These are phyloP conservation scores for Campoletis raptor DNA, from an alignment of 2,888 invertebrate species.

Conservation along the genomic window DNA sequence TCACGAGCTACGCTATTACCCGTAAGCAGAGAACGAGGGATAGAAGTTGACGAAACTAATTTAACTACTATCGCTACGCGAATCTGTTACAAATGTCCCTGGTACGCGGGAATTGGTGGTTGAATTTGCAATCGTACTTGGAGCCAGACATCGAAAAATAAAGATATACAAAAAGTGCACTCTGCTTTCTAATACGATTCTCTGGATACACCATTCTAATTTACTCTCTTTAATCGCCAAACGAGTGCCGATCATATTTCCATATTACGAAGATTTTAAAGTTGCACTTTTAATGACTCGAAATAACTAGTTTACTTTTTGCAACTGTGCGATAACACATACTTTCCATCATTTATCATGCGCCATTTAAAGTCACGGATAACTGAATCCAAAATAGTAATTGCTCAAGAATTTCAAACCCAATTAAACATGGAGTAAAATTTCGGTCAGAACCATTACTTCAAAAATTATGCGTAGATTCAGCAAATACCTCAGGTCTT, in stretches of 20 bases:
- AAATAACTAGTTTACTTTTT: background rate
- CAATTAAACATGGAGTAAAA: background rate
- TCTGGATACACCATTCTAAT: slow-evolving; percentile 2
- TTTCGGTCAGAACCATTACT: background rate
- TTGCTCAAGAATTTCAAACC: background rate
- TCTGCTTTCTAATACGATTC: slow-evolving; percentile 7
- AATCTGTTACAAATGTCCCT: slow-evolving; percentile 78
- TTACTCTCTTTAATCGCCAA: slow-evolving; percentile 14
- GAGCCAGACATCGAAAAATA: slow-evolving; percentile 18
- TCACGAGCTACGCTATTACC: slow-evolving; percentile 76
- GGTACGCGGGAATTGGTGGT: slow-evolving; percentile 70
- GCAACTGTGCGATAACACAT: background rate
- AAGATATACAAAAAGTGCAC: slow-evolving; percentile 1
- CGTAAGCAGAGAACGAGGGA: slow-evolving; percentile 67
- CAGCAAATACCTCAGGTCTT: no score
- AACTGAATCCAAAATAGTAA: background rate
- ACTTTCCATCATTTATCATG: background rate
- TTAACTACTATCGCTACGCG: slow-evolving; percentile 78
- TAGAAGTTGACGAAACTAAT: slow-evolving; percentile 79
- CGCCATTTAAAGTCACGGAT: background rate
- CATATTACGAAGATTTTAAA: background rate
- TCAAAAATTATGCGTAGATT: background rate
- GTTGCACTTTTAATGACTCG: background rate
- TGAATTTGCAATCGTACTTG: slow-evolving; percentile 67
- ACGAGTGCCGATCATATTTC: slow-evolving; percentile 12